Evolutionary conservation across 2,797 vertebrate genomes (phyloP).

Genomic region (Enteromius mattozi): DNA sequence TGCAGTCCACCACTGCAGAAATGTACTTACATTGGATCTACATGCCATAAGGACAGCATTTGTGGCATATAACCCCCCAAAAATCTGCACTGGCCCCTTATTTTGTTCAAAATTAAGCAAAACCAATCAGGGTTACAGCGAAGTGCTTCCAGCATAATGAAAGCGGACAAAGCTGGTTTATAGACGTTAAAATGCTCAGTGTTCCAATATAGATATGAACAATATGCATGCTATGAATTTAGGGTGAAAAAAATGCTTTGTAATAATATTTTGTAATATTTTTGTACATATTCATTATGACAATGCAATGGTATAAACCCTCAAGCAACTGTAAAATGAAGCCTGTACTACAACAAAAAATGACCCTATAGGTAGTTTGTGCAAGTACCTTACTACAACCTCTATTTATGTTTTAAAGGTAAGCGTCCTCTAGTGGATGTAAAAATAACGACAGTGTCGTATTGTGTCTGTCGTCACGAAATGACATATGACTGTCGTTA

Average conservation of each 20-base stretch:
- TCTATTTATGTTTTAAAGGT: no score
- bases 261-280: background rate
- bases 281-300: background rate
- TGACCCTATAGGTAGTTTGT: no score
- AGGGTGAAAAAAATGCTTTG: background rate
- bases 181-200: background rate
- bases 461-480: no score
- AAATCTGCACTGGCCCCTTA: background rate
- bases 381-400: no score
- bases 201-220: background rate
- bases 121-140: background rate
- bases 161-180: background rate
- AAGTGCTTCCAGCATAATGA: background rate
- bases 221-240: background rate
- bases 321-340: background rate
- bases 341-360: no score
- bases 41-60: background rate
- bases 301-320: background rate
- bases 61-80: background rate
- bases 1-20: slow-evolving; percentile 34
- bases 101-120: background rate
- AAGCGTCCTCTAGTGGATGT: no score
- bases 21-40: slow-evolving; percentile 50
- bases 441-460: no score
- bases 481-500: no score